Base-by-base conservation (phyloP, 2,888 invertebrate genomes). In the Deilephila elpenor region DNA sequence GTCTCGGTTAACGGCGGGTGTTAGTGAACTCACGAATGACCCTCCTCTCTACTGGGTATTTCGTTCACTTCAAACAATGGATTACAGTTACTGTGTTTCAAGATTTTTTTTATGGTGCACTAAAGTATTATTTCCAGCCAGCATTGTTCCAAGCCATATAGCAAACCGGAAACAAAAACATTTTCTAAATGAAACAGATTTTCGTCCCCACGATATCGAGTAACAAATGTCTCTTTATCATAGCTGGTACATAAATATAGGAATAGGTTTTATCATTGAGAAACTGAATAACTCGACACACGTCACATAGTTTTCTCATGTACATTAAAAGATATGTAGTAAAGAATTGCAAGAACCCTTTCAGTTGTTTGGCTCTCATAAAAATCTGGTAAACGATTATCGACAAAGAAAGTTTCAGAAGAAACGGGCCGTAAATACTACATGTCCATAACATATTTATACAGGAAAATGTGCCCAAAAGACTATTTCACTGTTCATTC, bases 401-500 rank as follows among this genome's bases (percentile, higher is more conserved):
- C 61, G 19, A 64, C 64, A 64, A 64, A 44, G 64, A 64, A 64
- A 64, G 37, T 64, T 44, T 37, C 64, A 20, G 51, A 71, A 32
- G 61, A 62, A 51, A n/a, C 61, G 32, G 11, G 19, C 20, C 51
- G 19, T 62, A 32, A 34, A 32, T 62, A 32, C 19, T 11, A n/a
- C 20, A 51, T 61, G 53, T 71, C 51, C 61, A 72, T 62, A 72
- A 56, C 60, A 67, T 56, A 34, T 56, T 34, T 56, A 64, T 34
- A 34, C n/a, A 34, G 37, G 29, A 71, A 25, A 71, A 60, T 51
- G 59, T 72, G 73, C 70, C 61, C 70, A 44, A 53, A 73, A 64
- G 64, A 73, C 61, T 73, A 72, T 75, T 76, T 74, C 73, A 77
- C 76, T 77, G 75, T 80, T 80, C 74, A 74, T 75, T 75, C 71